Conservation (phyloP, 2,113 vertebrate genomes). For the Sinocyclocheilus maitianheensis region DNA sequence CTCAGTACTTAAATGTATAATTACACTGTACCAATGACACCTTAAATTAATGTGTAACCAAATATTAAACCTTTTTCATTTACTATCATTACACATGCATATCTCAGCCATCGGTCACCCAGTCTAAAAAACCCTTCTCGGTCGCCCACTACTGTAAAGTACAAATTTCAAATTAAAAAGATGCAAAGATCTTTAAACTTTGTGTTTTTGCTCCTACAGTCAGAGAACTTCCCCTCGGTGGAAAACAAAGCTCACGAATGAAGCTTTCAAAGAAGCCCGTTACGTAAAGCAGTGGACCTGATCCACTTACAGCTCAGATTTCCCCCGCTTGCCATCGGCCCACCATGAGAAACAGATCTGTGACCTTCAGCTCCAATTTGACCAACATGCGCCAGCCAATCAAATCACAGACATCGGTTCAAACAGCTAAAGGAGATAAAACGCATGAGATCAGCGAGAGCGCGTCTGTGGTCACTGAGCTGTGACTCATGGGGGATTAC, state of each 20-base stretch:
- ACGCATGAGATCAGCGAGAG: no score
- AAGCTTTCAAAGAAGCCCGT: not conserved
- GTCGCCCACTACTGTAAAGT: not conserved
- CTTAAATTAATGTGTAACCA: no score
- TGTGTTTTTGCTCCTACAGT: not conserved
- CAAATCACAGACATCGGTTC: not conserved
- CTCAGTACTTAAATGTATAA: no score
- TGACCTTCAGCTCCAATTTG: not conserved
- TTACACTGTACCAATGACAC: no score
- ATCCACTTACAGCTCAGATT: not conserved
- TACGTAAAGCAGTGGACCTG: not conserved
- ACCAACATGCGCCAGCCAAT: not conserved
- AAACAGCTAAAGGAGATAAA: not conserved
- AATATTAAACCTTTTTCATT: not conserved
- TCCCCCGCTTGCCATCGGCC: not conserved
- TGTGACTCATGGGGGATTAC: conserved; percentile 75
- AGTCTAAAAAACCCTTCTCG: not conserved
- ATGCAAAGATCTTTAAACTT: not conserved
- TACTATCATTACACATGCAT: not conserved
- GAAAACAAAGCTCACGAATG: not conserved
- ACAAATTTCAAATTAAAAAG: not conserved
- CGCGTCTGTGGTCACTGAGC: conserved; percentile 39
- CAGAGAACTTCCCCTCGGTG: not conserved
- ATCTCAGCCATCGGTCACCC: not conserved
- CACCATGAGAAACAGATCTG: not conserved